Conservation (phyloP, 2,113 vertebrate species). For the Rhabdornis inornatus region DNA sequence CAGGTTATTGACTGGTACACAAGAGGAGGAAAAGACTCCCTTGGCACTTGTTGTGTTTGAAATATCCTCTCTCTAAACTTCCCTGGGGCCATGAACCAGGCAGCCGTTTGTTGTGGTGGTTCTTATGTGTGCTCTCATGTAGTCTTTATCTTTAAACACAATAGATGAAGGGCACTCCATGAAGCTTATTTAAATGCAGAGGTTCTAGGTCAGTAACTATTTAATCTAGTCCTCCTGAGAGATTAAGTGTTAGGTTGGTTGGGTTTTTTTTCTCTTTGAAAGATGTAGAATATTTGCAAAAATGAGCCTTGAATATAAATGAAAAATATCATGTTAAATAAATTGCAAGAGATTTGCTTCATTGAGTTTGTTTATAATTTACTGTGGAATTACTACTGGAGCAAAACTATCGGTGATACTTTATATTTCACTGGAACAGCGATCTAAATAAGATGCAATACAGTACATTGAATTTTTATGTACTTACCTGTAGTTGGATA, state of each 20-base stretch:
- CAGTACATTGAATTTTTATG: slow-evolving; percentile 39
- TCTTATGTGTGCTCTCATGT: neutral
- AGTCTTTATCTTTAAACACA: neutral
- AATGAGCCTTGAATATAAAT: slow-evolving; percentile 16
- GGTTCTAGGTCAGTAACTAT: neutral
- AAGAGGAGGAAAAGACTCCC: neutral
- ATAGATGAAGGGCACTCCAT: neutral
- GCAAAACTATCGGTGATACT: neutral
- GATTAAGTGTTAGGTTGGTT: neutral
- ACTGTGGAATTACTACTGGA: neutral
- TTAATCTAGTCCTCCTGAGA: neutral
- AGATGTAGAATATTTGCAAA: neutral
- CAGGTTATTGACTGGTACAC: neutral
- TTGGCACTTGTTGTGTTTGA: neutral
- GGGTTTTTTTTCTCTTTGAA: neutral
- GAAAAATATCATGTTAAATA: neutral
- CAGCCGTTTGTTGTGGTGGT: neutral
- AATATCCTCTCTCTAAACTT: neutral
- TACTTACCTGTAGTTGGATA: slow-evolving; percentile 35
- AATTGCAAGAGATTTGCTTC: slow-evolving; percentile 34
- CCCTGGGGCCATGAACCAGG: neutral
- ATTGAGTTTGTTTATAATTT: slow-evolving; percentile 7
- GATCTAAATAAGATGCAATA: slow-evolving; percentile 38
- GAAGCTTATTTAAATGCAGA: neutral
- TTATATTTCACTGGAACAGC: neutral